These are phyloP conservation scores for Nomada ferruginata DNA, from an alignment of 2,888 invertebrate genomes.

Conservation along the genomic window DNA sequence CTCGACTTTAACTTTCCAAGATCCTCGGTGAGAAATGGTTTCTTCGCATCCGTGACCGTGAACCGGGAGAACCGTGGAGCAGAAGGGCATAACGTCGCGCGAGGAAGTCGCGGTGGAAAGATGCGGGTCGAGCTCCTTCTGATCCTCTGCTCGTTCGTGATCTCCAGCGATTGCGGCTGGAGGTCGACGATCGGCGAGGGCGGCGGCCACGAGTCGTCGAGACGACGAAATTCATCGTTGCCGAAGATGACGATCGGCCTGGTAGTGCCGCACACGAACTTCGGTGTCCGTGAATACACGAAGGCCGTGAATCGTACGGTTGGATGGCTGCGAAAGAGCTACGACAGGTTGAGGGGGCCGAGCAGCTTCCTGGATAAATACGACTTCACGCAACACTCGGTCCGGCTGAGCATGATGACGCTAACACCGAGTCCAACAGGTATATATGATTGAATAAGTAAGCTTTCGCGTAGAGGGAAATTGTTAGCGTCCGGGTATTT, in stretches of 20 bases:
- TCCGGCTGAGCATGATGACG: constrained; percentile 88
- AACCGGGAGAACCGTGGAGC: constrained; percentile 1
- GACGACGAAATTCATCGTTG: constrained; percentile 57
- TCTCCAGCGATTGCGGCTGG: constrained; percentile 69
- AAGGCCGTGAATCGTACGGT: constrained; percentile 88
- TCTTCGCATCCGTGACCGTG: background rate
- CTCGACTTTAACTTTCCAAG: background rate
- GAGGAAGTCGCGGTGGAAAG: constrained; percentile 40
- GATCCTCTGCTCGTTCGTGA: constrained; percentile 71
- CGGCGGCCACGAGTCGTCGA: constrained; percentile 51
- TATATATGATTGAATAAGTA: constrained; percentile 77
- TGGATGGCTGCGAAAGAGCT: constrained; percentile 85
- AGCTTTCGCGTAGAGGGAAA: background rate
- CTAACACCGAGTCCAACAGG: constrained; percentile 91
- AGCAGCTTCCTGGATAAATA: constrained; percentile 88
- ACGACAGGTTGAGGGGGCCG: constrained; percentile 84
- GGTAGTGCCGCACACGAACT: constrained; percentile 87
- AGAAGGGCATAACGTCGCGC: background rate
- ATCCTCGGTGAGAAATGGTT: constrained; percentile 1
- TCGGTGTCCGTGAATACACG: constrained; percentile 88
- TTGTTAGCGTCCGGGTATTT: background rate
- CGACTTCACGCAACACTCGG: constrained; percentile 87
- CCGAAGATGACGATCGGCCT: constrained; percentile 86
- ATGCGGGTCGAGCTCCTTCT: constrained; percentile 61
- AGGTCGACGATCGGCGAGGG: constrained; percentile 58